These are phyloP conservation scores for Marisa cornuarietis DNA, from an alignment of 1,140 invertebrate species.

Conservation along the genomic window DNA sequence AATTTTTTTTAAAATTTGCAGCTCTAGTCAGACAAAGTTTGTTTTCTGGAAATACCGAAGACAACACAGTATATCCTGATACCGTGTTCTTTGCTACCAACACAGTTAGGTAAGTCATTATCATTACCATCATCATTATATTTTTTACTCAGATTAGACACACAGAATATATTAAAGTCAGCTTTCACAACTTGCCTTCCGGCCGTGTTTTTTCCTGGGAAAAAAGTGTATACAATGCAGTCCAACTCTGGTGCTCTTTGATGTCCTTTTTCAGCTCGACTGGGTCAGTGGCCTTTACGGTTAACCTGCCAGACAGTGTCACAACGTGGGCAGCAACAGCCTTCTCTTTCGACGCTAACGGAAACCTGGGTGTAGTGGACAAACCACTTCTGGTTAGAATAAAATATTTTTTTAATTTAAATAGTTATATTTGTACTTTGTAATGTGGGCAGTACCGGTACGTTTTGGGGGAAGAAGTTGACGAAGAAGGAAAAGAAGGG, in stretches of 20 bases:
- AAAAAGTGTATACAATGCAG: too few relatives aligned
- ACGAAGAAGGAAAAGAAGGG: too few relatives aligned
- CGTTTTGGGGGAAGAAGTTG: too few relatives aligned
- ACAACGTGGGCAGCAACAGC: slow-evolving; percentile 10
- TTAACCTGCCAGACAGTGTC: slow-evolving; percentile 3
- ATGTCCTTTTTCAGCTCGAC: not conserved
- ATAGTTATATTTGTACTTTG: too few relatives aligned
- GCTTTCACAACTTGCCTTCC: too few relatives aligned
- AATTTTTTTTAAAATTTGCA: not conserved
- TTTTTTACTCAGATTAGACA: too few relatives aligned
- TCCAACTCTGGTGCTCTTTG: too few relatives aligned
- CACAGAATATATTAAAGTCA: too few relatives aligned
- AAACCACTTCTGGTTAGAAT: slow-evolving; percentile 5
- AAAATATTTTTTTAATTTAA: too few relatives aligned
- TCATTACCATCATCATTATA: too few relatives aligned
- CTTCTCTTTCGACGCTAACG: not conserved
- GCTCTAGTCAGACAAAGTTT: not conserved
- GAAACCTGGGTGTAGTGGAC: slow-evolving; percentile 9
- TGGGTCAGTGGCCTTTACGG: not conserved
- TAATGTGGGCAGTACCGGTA: too few relatives aligned
- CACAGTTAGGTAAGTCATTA: not conserved
- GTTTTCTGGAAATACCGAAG: not conserved
- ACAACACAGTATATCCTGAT: not conserved
- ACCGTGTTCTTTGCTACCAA: not conserved
- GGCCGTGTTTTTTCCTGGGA: too few relatives aligned